Conservation (phyloP, 2,888 invertebrate genomes). For the Graphium colonna region DNA sequence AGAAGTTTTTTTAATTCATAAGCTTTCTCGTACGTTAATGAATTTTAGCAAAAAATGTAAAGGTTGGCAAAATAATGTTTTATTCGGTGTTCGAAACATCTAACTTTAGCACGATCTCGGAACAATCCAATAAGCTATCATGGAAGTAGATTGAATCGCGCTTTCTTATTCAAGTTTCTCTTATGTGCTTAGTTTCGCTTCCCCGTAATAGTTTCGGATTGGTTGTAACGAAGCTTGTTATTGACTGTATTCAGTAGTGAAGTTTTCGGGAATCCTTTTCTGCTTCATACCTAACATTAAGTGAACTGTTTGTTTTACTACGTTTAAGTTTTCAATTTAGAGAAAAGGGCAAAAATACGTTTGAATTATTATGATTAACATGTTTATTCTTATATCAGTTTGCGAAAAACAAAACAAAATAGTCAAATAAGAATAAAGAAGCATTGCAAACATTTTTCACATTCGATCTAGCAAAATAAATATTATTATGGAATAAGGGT, state of each 20-base stretch:
- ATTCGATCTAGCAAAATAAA: too few species aligned
- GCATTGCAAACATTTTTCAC: too few species aligned
- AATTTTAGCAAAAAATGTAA: too few species aligned
- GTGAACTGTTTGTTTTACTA: not conserved
- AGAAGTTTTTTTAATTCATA: too few species aligned
- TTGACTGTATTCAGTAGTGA: not conserved
- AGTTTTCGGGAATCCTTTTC: not conserved
- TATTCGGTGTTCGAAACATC: slow-evolving; percentile 21
- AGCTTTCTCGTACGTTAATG: too few species aligned
- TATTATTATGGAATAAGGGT: too few species aligned
- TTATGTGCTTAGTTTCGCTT: slow-evolving; percentile 28
- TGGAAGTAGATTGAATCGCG: slow-evolving; percentile 32
- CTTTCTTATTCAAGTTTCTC: slow-evolving; percentile 31
- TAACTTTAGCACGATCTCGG: slow-evolving; percentile 28
- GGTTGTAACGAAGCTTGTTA: not conserved
- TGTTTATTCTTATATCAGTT: too few species aligned
- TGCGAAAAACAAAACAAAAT: too few species aligned
- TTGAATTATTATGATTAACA: too few species aligned
- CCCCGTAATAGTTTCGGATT: slow-evolving; percentile 17
- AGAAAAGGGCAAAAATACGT: too few species aligned
- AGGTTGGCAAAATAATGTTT: not conserved
- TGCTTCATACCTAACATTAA: slow-evolving; percentile 12
- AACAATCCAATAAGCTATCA: slow-evolving; percentile 34
- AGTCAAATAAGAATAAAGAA: too few species aligned
- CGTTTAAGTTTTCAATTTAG: too few species aligned